These are phyloP conservation scores for Pampusana beccarii DNA, from an alignment of 2,113 vertebrate species.

Conservation along the genomic window DNA sequence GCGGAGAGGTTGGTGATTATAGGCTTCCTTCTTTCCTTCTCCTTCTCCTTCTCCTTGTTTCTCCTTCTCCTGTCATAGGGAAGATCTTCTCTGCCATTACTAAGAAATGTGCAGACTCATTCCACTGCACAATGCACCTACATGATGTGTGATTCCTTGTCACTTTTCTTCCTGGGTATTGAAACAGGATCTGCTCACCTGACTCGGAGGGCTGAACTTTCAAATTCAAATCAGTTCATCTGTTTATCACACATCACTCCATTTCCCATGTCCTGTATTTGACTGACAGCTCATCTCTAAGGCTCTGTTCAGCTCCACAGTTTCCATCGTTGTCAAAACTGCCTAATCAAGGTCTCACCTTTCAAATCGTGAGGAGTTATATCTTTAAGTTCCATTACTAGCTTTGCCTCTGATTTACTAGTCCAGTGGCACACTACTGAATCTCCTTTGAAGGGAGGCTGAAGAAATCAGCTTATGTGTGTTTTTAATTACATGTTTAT, in stretches of 20 bases:
- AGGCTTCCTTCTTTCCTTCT: not conserved
- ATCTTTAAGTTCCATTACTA: not conserved
- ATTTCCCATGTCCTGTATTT: not conserved
- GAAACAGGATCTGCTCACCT: not conserved
- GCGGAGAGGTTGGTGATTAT: not conserved
- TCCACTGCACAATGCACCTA: not conserved
- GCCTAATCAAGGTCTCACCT: not conserved
- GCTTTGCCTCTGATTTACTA: not conserved
- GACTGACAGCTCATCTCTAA: not conserved
- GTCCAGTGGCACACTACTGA: not conserved
- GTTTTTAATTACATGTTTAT: slow-evolving; percentile 45
- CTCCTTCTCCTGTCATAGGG: not conserved
- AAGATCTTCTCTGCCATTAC: not conserved
- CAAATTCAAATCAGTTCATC: not conserved
- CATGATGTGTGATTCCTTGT: not conserved
- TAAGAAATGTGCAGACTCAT: not conserved
- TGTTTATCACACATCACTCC: not conserved
- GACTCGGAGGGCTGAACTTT: not conserved
- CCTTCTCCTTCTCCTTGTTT: no score
- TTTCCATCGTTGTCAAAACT: not conserved
- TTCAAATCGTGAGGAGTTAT: not conserved
- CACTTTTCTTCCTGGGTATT: not conserved
- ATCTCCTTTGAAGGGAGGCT: not conserved
- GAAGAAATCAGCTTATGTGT: not conserved
- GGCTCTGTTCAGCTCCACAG: not conserved